phyloP scores from a whole-genome alignment of 2,797 vertebrate genomes.

The Danio albolineatus region DNA sequence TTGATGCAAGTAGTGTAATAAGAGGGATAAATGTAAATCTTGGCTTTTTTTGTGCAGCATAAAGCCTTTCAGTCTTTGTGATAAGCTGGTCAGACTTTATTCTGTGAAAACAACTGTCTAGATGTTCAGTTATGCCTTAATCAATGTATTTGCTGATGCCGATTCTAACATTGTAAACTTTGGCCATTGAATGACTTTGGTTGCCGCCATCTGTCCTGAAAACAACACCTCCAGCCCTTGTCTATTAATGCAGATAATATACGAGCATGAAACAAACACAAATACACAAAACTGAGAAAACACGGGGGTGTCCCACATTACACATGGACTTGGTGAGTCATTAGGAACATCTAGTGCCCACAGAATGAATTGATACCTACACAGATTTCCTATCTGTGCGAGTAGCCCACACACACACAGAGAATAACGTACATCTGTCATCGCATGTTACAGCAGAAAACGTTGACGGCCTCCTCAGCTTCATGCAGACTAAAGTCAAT shows the following conservation, averaged over 20 bases:
- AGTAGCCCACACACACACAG: conserved; percentile 27
- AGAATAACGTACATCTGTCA: conserved; percentile 38
- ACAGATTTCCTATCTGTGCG: conserved; percentile 46
- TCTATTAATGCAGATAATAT: conserved; percentile 16
- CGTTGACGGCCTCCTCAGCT: neutral
- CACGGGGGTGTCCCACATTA: conserved; percentile 59
- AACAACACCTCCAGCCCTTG: neutral
- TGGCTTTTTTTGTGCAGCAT: too few species aligned
- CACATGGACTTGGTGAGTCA: conserved; percentile 62
- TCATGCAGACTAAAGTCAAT: neutral
- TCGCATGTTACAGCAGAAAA: conserved; percentile 27
- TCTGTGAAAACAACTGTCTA: too few species aligned
- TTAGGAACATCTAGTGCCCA: conserved; percentile 61
- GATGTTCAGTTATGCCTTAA: too few species aligned
- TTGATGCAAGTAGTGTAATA: too few species aligned
- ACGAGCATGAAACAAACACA: neutral
- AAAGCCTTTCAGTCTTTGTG: too few species aligned
- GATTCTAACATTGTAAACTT: too few species aligned
- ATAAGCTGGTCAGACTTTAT: too few species aligned
- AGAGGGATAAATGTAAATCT: too few species aligned
- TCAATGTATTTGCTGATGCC: too few species aligned
- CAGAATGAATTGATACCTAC: conserved; percentile 53
- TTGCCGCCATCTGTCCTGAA: neutral
- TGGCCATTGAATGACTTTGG: neutral
- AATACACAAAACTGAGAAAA: conserved; percentile 50